Evolutionary conservation across 37 sponge, comb jelly and placozoan genomes (phyloP), one percentile per base, ranked within the genome.

Genomic region (Geodia barretti): DNA sequence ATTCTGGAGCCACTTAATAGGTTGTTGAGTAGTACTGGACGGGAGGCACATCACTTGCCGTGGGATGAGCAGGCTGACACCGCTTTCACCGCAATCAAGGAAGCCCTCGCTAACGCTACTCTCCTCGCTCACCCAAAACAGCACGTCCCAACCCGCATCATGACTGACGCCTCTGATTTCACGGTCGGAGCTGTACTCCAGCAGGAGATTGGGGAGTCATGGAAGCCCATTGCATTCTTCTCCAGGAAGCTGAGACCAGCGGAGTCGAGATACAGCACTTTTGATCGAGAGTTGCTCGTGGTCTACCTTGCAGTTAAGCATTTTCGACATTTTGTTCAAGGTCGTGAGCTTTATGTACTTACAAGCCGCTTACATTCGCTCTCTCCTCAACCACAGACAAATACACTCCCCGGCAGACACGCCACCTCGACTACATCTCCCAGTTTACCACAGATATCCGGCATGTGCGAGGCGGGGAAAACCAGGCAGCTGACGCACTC

Each of bases 121-220:
- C 75, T 89, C 47, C 71, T 89, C 4, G 5, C 71, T 32, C 42
- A 89, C 63, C 90, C 90, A 40, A 61, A 60, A 60, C 59, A 86
- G 4, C 73, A 79, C 4, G 84, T 84, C 61, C 79, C 82, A 2
- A 82, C 80, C 31, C 47, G 75, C 60, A n/a, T 88, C 40, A 88
- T 78, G 81, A 82, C 89, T 20, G 91, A 89, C 64, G 80, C 89
- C 62, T 89, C 83, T 42, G 68, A 85, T 77, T 36, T 25, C 25
- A 21, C 71, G 2, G 41, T 70, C 3, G 71, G 71, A 2, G 71
- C 71, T 19, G 71, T 70, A 4, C 39, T 70, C 35, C 71, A 70
- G 41, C 71, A 70, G 39, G 4, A 36, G 4, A 3, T 70, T 4
- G 41, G 20, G 25, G 41, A 21, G 0, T 3, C 20, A 14, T 47